phyloP scores from a whole-genome alignment of 2,113 vertebrate genomes.

The Puma concolor region DNA sequence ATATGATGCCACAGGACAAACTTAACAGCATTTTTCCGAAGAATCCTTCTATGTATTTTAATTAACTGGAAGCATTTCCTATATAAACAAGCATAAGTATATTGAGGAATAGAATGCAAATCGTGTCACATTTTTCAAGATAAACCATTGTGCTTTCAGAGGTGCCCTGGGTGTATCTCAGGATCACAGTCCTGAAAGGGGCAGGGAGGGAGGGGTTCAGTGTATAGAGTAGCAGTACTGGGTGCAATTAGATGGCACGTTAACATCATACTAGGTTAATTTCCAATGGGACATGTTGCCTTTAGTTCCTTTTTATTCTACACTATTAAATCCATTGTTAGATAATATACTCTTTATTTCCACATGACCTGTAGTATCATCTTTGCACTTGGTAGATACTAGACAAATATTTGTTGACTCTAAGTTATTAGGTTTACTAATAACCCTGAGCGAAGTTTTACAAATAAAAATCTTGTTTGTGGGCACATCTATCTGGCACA shows the following conservation, averaged over 20 bases:
- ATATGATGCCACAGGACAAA: background rate
- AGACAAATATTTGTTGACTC: background rate
- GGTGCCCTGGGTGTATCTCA: background rate
- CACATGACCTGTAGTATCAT: background rate
- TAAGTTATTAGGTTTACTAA: background rate
- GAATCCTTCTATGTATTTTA: background rate
- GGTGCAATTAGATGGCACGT: background rate
- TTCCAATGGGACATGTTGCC: background rate
- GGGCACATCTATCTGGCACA: background rate
- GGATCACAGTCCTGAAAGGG: background rate
- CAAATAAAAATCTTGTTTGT: constrained; percentile 10
- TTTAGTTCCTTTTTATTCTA: constrained; percentile 11
- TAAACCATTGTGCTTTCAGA: background rate
- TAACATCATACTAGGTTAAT: background rate
- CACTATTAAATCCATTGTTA: background rate
- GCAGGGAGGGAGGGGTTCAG: background rate
- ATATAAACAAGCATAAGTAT: constrained; percentile 29
- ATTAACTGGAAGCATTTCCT: background rate
- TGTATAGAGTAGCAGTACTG: background rate
- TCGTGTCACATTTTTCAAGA: background rate
- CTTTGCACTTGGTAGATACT: background rate
- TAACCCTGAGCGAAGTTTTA: background rate
- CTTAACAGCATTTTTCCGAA: background rate
- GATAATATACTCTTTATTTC: background rate
- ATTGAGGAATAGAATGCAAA: background rate